These are phyloP conservation scores for Lutraria rhynchaena DNA, from an alignment of 1,140 invertebrate genomes.

Conservation along the genomic window DNA sequence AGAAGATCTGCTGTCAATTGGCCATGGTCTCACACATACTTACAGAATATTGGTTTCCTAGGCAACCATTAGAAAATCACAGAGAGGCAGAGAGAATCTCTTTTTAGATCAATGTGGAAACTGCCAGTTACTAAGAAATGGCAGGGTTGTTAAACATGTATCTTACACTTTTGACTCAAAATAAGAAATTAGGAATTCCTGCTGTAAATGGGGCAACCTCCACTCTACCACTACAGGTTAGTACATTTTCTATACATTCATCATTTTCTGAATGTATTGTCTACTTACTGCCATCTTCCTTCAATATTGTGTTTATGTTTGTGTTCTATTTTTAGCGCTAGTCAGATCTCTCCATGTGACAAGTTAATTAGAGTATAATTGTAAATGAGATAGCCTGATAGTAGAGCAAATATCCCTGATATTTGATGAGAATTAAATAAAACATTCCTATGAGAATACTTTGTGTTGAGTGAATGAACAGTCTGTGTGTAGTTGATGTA, in stretches of 20 bases:
- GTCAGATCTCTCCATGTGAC: conserved; percentile 8
- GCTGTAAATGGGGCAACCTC: conserved; percentile 50
- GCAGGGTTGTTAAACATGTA: conserved; percentile 62
- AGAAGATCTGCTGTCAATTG: conserved; percentile 50
- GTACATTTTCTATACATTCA: conserved; percentile 17
- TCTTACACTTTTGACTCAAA: conserved; percentile 58
- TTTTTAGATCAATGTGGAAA: conserved; percentile 56
- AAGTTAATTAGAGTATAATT: conserved; percentile 18
- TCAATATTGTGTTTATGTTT: conserved; percentile 6
- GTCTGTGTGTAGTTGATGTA: too few species aligned
- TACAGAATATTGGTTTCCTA: conserved; percentile 61
- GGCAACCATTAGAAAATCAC: conserved; percentile 61
- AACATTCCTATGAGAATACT: too few species aligned
- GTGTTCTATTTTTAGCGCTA: conserved; percentile 35
- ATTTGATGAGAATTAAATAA: too few species aligned
- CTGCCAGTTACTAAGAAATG: conserved; percentile 54
- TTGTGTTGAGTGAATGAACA: too few species aligned
- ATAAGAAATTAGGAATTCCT: conserved; percentile 58
- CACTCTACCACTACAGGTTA: conserved; percentile 55
- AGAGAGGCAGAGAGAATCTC: conserved; percentile 43
- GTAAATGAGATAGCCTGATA: conserved; percentile 6
- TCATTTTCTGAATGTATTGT: neutral
- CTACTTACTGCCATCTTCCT: neutral
- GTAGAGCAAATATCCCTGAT: too few species aligned
- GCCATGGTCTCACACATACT: conserved; percentile 57